These are phyloP conservation scores for Poecilia velifera DNA, from an alignment of 2,797 vertebrate genomes.

Conservation along the genomic window DNA sequence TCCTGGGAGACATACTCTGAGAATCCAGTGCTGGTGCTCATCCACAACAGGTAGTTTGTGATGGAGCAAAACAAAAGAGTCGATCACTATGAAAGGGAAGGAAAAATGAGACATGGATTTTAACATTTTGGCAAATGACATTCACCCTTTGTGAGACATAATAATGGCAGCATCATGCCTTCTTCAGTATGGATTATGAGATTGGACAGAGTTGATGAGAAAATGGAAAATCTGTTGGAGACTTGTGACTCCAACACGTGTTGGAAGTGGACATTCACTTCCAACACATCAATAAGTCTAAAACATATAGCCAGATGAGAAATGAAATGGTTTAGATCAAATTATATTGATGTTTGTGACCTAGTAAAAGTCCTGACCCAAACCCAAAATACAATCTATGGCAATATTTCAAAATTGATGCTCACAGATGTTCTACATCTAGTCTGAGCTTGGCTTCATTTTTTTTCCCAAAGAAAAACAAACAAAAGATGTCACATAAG, in stretches of 20 bases:
- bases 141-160: not conserved
- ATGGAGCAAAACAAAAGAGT: not conserved
- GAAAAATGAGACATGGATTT: not conserved
- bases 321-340: not conserved
- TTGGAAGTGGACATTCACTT: not conserved
- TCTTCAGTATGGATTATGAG: not conserved
- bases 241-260: not conserved
- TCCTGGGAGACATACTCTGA: not conserved
- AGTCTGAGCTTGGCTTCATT: not conserved
- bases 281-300: not conserved
- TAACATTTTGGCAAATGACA: not conserved
- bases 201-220: not conserved
- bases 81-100: not conserved
- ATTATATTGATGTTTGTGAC: not conserved
- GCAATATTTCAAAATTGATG: not conserved
- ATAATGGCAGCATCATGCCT: not conserved
- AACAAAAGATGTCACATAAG: not conserved
- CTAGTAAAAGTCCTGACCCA: not conserved
- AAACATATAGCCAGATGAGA: not conserved
- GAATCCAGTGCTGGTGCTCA: not conserved
- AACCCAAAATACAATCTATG: not conserved
- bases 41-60: not conserved
- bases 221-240: not conserved
- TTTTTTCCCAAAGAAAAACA: not conserved
- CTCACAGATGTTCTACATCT: not conserved